Conservation (phyloP, 2,888 invertebrate genomes). For the Marasmarcha lunaedactyla region DNA sequence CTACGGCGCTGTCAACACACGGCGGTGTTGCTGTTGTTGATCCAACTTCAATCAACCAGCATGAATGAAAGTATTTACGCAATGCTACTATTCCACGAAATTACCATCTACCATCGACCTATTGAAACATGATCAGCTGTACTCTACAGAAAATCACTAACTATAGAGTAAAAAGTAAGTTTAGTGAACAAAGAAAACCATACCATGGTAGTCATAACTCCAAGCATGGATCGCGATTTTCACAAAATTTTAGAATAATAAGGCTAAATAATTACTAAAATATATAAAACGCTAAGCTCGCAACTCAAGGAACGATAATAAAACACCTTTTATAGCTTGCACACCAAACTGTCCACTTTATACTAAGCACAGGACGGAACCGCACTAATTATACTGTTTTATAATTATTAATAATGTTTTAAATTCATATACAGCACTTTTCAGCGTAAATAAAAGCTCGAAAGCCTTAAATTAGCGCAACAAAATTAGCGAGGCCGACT, state of each 20-base stretch:
- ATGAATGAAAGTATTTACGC: too few species aligned
- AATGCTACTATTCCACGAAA: too few species aligned
- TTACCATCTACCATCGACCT: too few species aligned
- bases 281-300: slow-evolving; percentile 44
- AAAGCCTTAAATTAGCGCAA: slow-evolving; percentile 39
- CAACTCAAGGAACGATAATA: slow-evolving; percentile 46
- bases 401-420: slow-evolving; percentile 20
- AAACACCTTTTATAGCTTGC: slow-evolving; percentile 42
- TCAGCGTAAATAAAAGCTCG: slow-evolving; percentile 27
- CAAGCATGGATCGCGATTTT: slow-evolving; percentile 67
- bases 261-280: slow-evolving; percentile 32
- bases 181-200: slow-evolving; percentile 68
- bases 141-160: slow-evolving; percentile 21
- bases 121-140: too few species aligned
- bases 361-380: slow-evolving; percentile 64
- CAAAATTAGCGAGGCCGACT: slow-evolving; percentile 44
- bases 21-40: too few species aligned
- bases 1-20: too few species aligned
- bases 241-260: slow-evolving; percentile 48
- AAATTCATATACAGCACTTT: slow-evolving; percentile 25
- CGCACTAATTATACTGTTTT: slow-evolving; percentile 25
- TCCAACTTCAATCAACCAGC: too few species aligned
- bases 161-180: slow-evolving; percentile 40
- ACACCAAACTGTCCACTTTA: slow-evolving; percentile 53
- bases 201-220: slow-evolving; percentile 71